Evolutionary conservation across 2,113 vertebrate species (phyloP), one percentile per base, ranked within the genome.

Genomic region (Salvator merianae): DNA sequence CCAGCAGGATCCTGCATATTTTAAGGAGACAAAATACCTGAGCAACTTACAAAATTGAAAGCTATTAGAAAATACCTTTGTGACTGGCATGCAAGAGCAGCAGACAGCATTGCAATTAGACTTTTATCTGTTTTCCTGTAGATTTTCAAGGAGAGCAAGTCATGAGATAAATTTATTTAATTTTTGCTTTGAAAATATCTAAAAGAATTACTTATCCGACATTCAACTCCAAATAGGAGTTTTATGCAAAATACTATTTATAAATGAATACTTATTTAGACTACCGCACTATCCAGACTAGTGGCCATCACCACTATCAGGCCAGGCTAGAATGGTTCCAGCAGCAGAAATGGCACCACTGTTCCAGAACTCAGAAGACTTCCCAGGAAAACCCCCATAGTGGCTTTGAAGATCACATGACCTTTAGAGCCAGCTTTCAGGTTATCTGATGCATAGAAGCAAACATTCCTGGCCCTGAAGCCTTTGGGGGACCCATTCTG

Each of bases 31-130:
- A 40, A 66, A 34, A 75, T 40, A 89, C 38, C n/a, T 34, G 75
- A 71, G 63, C 53, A 78, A 88, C 86, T 88, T 81, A 7, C 75
- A 88, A 28, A 50, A 88, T 82, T 0, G 82, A 84, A 91, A 88
- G 68, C n/a, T 88, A 84, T 90, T 53, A 84, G 30, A 47, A 70
- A 91, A 87, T 71, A 43, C 32, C 63, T 87, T 72, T 84, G 77
- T 77, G 69, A 87, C 73, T 81, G 0, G 0, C 59, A 87, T 76
- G 62, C 74, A 90, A 69, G 38, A 87, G 79, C 5, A 70, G 34
- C 40, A 10, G 12, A 83, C 34, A 77, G 34, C 0, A 79, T 7
- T 66, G 13, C 86, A 66, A 72, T 16, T 84, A 28, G 87, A 88
- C 36, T 28, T 50, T 34, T 69, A 34, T 69, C 16, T 34, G 5